Evolutionary conservation across 2,888 invertebrate species (phyloP).

Genomic region (Norana najaformis): DNA sequence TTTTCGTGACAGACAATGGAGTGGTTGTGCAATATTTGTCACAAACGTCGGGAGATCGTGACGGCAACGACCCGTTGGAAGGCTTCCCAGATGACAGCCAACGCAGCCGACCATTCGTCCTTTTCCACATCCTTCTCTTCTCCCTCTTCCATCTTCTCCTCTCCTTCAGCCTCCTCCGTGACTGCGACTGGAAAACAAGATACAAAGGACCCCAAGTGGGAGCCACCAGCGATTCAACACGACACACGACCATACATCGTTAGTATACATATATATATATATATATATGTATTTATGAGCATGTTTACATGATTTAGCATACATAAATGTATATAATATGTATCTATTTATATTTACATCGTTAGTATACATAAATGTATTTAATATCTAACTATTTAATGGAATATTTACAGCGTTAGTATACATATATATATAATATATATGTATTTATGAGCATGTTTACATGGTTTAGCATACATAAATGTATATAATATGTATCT

Average conservation of each 20-base stretch:
- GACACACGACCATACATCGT: not conserved
- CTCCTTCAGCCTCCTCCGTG: not conserved
- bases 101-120: not conserved
- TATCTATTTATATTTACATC: no score
- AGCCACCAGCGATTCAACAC: not conserved
- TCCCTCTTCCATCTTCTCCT: not conserved
- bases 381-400: no score
- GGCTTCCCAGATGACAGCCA: constrained; percentile 52
- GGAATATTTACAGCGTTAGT: no score
- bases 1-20: constrained; percentile 41
- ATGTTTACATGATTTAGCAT: not conserved
- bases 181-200: not conserved
- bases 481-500: no score
- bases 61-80: constrained; percentile 49
- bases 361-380: no score
- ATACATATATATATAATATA: not conserved
- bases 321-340: no score
- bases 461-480: no score
- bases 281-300: no score
- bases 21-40: constrained; percentile 60
- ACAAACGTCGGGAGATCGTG: constrained; percentile 57
- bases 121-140: not conserved
- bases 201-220: not conserved
- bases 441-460: no score
- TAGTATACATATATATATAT: not conserved